Base-by-base conservation (phyloP, 2,113 vertebrate genomes). In the Lepus americanus region DNA sequence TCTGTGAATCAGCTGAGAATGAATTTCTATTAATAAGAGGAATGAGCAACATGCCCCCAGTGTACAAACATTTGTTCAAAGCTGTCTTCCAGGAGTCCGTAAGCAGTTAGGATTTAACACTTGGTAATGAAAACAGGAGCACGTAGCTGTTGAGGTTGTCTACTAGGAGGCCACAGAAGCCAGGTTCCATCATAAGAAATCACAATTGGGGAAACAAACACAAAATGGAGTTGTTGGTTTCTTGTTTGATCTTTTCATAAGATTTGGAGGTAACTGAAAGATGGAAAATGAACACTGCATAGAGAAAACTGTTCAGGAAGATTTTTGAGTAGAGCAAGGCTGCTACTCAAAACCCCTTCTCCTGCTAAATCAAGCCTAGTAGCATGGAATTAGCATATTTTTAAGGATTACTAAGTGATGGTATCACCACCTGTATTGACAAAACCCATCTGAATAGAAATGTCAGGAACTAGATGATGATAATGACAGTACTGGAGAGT, bases 101-200 rank as follows among this genome's bases (percentile, higher is more conserved):
- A 88, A 96, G 14, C 61, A 88, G 51, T 33, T 29, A 16, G 19
- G 66, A 82, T 88, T 90, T 81, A 19, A 20, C 80, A 51, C 3
- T 90, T 90, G 10, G 5, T 89, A 93, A 82, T 36, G 59, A 53
- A 72, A 12, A 73, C 3, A 79, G 97, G 6, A 80, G 82, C 90
- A 81, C 64, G 4, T 92, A 90, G 14, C 25, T 69, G 6, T 19
- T 76, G 33, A 74, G 29, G 33, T 23, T 63, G 3, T 59, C n/a
- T 36, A 59, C 1, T 2, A 73, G 7, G 11, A 25, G 20, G 6
- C 39, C 55, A 66, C 49, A 59, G 69, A 49, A 6, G 16, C 16
- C 11, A 44, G 22, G 27, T 59, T 22, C 22, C 53, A 55, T 51
- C 6, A 4, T 49, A 23, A 53, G 16, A 70, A 87, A 76, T 36